A percentile compares a stretch with the other conserved stretches of the same genome.
phyloP scores from a whole-genome alignment of 2,113 vertebrate genomes.

The Ammodytes marinus region DNA sequence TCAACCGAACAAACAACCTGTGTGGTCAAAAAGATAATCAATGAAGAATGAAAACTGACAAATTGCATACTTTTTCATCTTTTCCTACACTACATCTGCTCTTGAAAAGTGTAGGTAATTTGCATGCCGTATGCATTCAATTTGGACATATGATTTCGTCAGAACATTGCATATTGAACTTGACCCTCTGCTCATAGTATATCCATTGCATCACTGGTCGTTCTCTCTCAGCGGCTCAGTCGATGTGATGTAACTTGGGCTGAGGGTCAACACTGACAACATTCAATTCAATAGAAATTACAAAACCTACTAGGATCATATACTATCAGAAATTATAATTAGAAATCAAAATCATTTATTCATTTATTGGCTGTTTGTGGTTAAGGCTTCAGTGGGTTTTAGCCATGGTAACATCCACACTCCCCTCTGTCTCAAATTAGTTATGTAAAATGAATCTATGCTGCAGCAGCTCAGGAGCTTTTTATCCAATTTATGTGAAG shows the following conservation, averaged over 20 bases:
- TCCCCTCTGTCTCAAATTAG: not conserved
- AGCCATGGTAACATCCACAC: not conserved
- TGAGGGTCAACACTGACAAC: not conserved
- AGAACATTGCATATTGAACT: too few species aligned
- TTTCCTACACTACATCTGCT: too few species aligned
- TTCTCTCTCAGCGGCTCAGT: too few species aligned
- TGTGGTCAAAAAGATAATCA: too few species aligned
- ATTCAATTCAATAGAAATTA: not conserved
- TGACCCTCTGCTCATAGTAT: too few species aligned
- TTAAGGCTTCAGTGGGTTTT: not conserved
- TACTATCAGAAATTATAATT: not conserved
- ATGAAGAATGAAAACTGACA: too few species aligned
- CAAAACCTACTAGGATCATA: not conserved
- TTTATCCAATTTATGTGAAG: not conserved
- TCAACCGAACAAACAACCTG: not conserved
- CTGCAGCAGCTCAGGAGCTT: not conserved
- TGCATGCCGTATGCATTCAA: too few species aligned
- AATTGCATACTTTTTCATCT: too few species aligned
- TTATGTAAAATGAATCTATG: not conserved
- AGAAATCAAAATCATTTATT: not conserved
- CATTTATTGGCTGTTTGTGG: not conserved
- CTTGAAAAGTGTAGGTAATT: too few species aligned
- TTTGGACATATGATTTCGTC: too few species aligned
- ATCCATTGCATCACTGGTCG: too few species aligned
- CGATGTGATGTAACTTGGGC: too few species aligned